Base-by-base conservation (phyloP, 2,797 vertebrate species). In the Enteromius viviparus region DNA sequence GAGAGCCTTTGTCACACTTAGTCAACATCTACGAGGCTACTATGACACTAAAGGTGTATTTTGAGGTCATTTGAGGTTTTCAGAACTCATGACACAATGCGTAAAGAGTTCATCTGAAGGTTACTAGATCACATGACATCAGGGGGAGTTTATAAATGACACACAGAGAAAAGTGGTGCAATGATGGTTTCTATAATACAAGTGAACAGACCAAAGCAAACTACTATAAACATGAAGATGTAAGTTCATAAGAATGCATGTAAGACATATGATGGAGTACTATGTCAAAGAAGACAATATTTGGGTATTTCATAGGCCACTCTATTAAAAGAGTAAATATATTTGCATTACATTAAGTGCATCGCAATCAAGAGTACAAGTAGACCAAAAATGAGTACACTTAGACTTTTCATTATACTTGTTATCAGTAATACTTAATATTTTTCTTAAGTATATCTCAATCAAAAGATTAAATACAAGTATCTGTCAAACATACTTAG, bases 81-180 rank as follows among this genome's bases (percentile, higher is more conserved):
- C 26, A 23, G 11, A 71, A 34, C 79, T 49, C 17, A 42, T 37
- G n/a, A 82, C 71, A 82, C 71, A 68, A 55, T 9, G 8, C 3
- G 19, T 17, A 64, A 74, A 72, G 5, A 40, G 80, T 60, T 80
- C 26, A 60, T 71, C 23, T 45, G 55, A 55, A 40, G 19, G 78
- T 37, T 29, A 62, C 23, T 60, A 10, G 53, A 62, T 72, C 69
- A 81, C 68, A 51, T 62, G 55, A 81, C 53, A 47, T 58, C n/a
- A 45, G 2, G 37, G 11, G 1, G 32, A 15, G 29, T 23, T 75
- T 9, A 58, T 23, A 76, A 58, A 76, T 40, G 7, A 74, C 49
- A 34, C 9, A 40, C 17, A 29, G 19, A 19, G 4, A 21, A 29
- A 68, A 71, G 32, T 10, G 2, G 14, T 17, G n/a, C 21, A 32